Conservation (phyloP, 1,140 invertebrate species). For the Brachionus calyciflorus region DNA sequence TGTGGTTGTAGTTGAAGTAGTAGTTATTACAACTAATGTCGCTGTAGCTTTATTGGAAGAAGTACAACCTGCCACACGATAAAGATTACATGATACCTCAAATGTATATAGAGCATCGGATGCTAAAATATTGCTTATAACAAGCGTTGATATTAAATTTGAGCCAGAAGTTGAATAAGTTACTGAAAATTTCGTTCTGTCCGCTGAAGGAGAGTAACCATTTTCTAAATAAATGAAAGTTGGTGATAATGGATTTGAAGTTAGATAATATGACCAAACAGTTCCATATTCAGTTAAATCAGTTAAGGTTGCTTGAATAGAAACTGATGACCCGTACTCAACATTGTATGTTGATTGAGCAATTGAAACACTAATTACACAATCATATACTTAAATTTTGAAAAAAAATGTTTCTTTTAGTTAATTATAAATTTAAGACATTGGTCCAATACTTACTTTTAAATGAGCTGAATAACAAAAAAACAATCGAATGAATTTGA, state of each 20-base stretch:
- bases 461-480: too few relatives aligned
- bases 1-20: slow-evolving; percentile 1
- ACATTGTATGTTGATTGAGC: neutral
- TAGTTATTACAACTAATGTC: slow-evolving; percentile 4
- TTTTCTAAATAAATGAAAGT: neutral
- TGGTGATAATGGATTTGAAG: neutral
- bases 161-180: neutral
- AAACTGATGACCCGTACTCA: neutral
- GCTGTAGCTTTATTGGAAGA: neutral
- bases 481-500: too few relatives aligned
- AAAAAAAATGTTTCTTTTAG: too few relatives aligned
- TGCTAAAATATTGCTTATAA: neutral
- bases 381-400: too few relatives aligned
- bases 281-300: neutral
- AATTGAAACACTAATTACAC: slow-evolving; percentile 4
- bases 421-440: too few relatives aligned
- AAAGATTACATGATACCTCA: neutral
- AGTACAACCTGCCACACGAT: neutral
- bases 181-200: slow-evolving; percentile 16
- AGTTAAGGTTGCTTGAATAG: neutral
- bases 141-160: neutral
- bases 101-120: neutral
- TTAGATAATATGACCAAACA: slow-evolving; percentile 16
- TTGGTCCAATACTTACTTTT: too few relatives aligned
- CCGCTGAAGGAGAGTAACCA: neutral